Evolutionary conservation across 2,888 invertebrate genomes (phyloP).

Genomic region (Perizoma affinitatum): DNA sequence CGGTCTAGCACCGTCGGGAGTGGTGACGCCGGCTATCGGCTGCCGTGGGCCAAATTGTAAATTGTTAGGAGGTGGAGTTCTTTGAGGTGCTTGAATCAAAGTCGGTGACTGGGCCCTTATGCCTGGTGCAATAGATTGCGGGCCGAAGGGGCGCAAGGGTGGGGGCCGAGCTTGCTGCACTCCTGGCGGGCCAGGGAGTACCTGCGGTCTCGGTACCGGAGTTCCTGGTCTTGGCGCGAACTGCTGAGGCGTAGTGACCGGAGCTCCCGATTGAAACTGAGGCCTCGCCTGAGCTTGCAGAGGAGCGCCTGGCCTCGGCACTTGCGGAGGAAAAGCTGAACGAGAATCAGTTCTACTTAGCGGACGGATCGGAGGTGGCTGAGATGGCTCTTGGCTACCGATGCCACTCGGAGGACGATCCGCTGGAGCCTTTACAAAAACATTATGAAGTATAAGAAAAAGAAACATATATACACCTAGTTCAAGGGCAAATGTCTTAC

Average conservation of each 20-base stretch:
- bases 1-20: constrained; percentile 66
- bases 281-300: constrained; percentile 64
- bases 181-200: constrained; percentile 57
- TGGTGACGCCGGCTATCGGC: constrained; percentile 59
- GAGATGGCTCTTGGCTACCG: constrained; percentile 56
- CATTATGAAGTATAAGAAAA: constrained; percentile 16
- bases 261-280: constrained; percentile 76
- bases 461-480: not conserved
- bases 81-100: constrained; percentile 59
- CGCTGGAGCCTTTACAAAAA: constrained; percentile 65
- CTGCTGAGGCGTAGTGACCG: constrained; percentile 64
- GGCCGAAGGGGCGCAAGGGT: constrained; percentile 64
- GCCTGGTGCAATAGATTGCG: constrained; percentile 66
- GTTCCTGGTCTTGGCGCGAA: constrained; percentile 65
- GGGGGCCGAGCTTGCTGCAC: constrained; percentile 63
- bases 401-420: constrained; percentile 67
- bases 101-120: constrained; percentile 65
- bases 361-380: constrained; percentile 63
- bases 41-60: constrained; percentile 80
- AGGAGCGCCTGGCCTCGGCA: constrained; percentile 58
- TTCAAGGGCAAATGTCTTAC: constrained; percentile 10
- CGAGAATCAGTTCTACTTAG: constrained; percentile 71
- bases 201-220: constrained; percentile 59
- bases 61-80: constrained; percentile 77
- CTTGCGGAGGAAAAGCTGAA: constrained; percentile 63